Percentiles rank a stretch among this genome's conserved stretches.
phyloP scores from a whole-genome alignment of 2,888 invertebrate species.

The Drosophila siamana region DNA sequence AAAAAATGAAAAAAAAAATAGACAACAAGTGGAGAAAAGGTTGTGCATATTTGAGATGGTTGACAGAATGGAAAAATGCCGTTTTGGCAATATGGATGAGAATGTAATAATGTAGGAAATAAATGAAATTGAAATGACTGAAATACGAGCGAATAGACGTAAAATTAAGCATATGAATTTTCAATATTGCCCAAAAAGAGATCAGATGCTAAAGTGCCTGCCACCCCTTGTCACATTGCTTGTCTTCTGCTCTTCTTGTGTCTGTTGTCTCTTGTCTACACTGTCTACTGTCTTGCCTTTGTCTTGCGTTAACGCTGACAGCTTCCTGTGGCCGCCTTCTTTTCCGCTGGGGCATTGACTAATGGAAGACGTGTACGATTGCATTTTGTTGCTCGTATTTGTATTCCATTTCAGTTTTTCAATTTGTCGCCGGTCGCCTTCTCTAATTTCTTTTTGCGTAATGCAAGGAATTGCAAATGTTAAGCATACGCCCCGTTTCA shows the following conservation, averaged over 20 bases:
- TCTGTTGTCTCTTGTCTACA: neutral
- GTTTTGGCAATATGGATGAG: conserved; percentile 49
- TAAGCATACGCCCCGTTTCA: conserved; percentile 67
- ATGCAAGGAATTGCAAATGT: conserved; percentile 78
- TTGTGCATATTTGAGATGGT: conserved; percentile 35
- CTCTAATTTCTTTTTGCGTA: conserved; percentile 68
- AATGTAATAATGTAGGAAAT: conserved; percentile 46
- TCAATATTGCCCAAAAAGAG: conserved; percentile 14
- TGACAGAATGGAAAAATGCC: conserved; percentile 37
- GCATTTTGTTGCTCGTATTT: conserved; percentile 47
- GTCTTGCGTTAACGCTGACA: neutral
- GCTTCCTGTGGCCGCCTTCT: conserved; percentile 9
- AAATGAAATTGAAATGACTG: conserved; percentile 23
- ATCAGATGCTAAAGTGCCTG: neutral
- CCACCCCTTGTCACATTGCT: neutral
- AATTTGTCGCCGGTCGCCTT: conserved; percentile 58
- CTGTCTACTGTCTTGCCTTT: neutral
- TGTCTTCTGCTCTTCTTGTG: neutral
- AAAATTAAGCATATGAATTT: conserved; percentile 22
- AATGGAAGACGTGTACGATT: conserved; percentile 23
- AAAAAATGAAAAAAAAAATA: neutral
- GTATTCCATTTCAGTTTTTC: conserved; percentile 71
- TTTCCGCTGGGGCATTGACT: conserved; percentile 9
- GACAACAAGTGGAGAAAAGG: conserved; percentile 3
- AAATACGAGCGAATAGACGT: conserved; percentile 17